Percentiles rank a stretch among this genome's conserved stretches.
phyloP scores from a whole-genome alignment of 2,888 invertebrate genomes.

The Dromius quadrimaculatus region DNA sequence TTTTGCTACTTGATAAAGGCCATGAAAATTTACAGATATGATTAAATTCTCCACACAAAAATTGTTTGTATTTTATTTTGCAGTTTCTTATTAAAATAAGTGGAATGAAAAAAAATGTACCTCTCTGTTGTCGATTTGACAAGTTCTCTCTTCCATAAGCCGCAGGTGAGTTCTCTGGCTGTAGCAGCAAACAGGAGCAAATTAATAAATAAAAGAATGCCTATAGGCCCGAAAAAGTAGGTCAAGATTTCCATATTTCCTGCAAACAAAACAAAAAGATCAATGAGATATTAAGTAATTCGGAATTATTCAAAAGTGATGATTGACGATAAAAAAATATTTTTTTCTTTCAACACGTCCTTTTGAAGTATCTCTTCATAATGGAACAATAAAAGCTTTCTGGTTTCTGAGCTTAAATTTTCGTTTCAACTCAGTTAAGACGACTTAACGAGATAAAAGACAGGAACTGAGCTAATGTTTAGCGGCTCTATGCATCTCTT shows the following conservation, averaged over 20 bases:
- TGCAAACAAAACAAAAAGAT: constrained; percentile 62
- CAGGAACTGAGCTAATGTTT: constrained; percentile 27
- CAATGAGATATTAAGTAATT: constrained; percentile 3
- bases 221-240: constrained; percentile 89
- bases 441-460: constrained; percentile 19
- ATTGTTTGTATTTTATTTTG: constrained; percentile 56
- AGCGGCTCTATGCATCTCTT: constrained; percentile 9
- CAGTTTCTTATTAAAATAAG: no score
- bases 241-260: constrained; percentile 83
- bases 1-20: neutral
- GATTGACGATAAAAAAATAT: neutral
- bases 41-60: no score
- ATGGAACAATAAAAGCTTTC: neutral
- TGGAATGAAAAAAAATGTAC: no score
- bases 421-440: neutral
- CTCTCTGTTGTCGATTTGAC: constrained; percentile 86
- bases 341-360: neutral
- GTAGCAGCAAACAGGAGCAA: constrained; percentile 84
- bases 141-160: constrained; percentile 88
- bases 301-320: constrained; percentile 1
- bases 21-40: neutral
- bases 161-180: constrained; percentile 87
- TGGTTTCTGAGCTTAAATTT: neutral
- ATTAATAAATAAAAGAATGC: constrained; percentile 81
- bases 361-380: neutral